Percentiles rank a stretch among this genome's conserved stretches.
These are phyloP conservation scores for Siniperca scherzeri DNA, from an alignment of 2,797 vertebrate species.

Conservation along the genomic window DNA sequence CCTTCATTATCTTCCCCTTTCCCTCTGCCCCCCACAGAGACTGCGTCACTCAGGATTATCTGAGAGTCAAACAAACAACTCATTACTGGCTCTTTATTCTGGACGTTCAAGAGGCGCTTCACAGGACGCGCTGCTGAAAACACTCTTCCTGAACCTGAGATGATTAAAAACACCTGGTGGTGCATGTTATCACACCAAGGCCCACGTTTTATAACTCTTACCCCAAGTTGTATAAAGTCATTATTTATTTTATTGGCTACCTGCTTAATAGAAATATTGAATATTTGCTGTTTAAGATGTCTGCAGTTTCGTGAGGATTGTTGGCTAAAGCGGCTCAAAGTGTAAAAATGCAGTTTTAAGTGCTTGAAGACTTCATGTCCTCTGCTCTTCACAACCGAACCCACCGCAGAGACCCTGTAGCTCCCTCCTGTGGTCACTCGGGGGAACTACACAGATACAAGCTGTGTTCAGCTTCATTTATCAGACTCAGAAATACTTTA, in stretches of 20 bases:
- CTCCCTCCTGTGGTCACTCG: conserved; percentile 18
- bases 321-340: no score
- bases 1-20: background rate
- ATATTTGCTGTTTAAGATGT: background rate
- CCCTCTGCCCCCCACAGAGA: background rate
- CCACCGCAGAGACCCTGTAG: background rate
- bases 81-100: background rate
- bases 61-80: conserved; percentile 16
- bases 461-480: background rate
- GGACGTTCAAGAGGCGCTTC: no score
- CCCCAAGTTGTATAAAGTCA: no score
- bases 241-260: no score
- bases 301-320: background rate
- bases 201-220: no score
- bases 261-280: background rate
- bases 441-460: background rate
- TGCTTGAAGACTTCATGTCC: background rate
- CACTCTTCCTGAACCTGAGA: no score
- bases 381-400: background rate
- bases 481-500: no score
- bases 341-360: no score
- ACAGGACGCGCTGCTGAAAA: no score
- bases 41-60: conserved; percentile 14
- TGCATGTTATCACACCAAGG: no score
- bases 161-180: no score